Base-by-base conservation (phyloP, 1,140 invertebrate species). In the Eumaeus atala region DNA sequence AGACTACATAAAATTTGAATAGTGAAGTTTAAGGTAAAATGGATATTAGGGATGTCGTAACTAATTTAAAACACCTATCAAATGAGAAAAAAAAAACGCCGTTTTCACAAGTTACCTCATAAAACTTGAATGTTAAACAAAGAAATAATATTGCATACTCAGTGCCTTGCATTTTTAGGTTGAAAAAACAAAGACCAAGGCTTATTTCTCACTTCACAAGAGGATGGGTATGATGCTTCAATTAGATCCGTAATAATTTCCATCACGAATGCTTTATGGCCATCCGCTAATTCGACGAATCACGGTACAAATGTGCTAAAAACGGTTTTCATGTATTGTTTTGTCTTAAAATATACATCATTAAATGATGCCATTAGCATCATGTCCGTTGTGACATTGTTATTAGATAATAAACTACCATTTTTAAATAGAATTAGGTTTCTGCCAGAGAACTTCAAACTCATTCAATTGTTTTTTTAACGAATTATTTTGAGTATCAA, bases 241-340 rank as follows among this genome's bases (percentile, higher is more conserved):
- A 81, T 81, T 81, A 81, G 75, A 72, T 51, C 52, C 51, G 54
- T 66, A 72, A 78, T 78, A 72, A 78, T 78, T 72, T 67, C 70
- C 72, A 76, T 76, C 72, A 70, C 71, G 67, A 67, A 68, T 61
- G 60, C 54, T 73, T 73, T 72, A 72, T 77, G 59, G 47, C 48
- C 14, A 47, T 51, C 35, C 56, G 75, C 72, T 77, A 77, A 77
- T 80, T 77, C 62, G 62, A 66, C 64, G 62, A 66, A 75, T 73
- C 67, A 70, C 63, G 70, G 56, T 67, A 68, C 67, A 66, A 68
- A 74, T 59, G 66, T 77, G 66, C 66, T 64, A 77, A 73, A 58
- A 37, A 49, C 28, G 34, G 18, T 53, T 40, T 44, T 21, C 16
- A 53, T 14, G 12, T 1, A 12, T 44, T 44, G 40, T 44, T 44